Base-by-base conservation (phyloP, 1,140 invertebrate species). In the Triops longicaudatus region DNA sequence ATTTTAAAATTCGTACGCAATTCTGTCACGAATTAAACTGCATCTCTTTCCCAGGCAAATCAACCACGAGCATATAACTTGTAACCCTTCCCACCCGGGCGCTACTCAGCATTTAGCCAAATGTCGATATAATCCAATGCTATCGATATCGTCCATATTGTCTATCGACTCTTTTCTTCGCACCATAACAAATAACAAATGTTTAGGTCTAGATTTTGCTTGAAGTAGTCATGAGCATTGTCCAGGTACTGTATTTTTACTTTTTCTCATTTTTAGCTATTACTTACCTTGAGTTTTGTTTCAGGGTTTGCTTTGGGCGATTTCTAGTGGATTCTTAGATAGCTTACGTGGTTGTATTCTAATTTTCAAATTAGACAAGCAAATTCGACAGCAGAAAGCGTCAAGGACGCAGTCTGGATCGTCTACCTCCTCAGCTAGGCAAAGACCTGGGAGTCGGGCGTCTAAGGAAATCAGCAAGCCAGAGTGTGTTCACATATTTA, bases 301-400 rank as follows among this genome's bases (percentile, higher is more conserved):
- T 78, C 82, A 91, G 90, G 87, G 86, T 82, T 88, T 91, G 82
- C 82, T 87, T 50, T 83, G 86, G 81, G 89, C 90, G 50, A 83
- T 90, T 79, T 86, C 87, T 76, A 87, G 86, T 82, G 91, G 91
- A 1, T 86, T 90, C 80, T 83, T 88, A 76, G 90, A 92, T 83
- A 92, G 91, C 83, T 84, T 91, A 73, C 88, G 87, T 80, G 91
- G 91, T 78, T 88, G 88, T 78, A 83, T 89, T 73, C 87, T 90
- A 72, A 83, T 92, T 80, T 89, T 91, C 83, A 90, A 89, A 83
- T 86, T 92, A 83, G 90, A 91, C 82, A 90, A 89, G 83, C 87
- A 88, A 82, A 89, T 90, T 74, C 90, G 90, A 83, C 87, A 91
- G 81, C 85, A 87, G 78, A 84, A 87, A 14, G 78, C 85, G 1